Evolutionary conservation across 2,888 invertebrate species (phyloP), one percentile per base, ranked within the genome.

Genomic region (Lasioglossum calceatum): DNA sequence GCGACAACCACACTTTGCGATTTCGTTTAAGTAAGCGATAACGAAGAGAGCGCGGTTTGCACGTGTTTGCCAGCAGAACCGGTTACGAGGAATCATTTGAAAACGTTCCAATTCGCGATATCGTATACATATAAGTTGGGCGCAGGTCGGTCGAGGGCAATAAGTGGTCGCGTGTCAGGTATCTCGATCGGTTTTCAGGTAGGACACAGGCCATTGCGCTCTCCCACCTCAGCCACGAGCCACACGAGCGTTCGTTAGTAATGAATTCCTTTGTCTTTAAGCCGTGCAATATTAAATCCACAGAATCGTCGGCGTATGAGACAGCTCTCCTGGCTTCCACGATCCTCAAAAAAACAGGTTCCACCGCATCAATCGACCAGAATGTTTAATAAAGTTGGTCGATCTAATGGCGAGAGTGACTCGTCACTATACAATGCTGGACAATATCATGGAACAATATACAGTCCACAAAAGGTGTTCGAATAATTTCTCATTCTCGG

Each of bases 231-330:
- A 71, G 36, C 39, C n/a, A 71, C 42, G n/a, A 23, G 71, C n/a
- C 42, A 71, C 36, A 54, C 54, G 54, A 23, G 54, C 42, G 71
- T 44, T 44, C 71, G 42, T 71, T 71, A n/a, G 42, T 39, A 71
- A 42, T 71, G 71, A 71, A 71, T 71, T 71, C 71, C 71, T 71
- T 71, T 71, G 42, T 42, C 71, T 42, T 71, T 71, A 71, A 71
- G n/a, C 71, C 71, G 71, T 23, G n/a, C n/a, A n/a, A 71, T 42
- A 42, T 71, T 42, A 71, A 71, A 71, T 71, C 71, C 71, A n/a
- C 42, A 71, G 71, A 42, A 44, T 71, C n/a, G 71, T 42, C n/a
- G n/a, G 23, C 3, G 27, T 14, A 42, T 23, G 70, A 70, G 39
- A 39, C 27, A 10, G 36, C 39, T 10, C 2, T 0, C 23, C 19